These are phyloP conservation scores for Pandemis cinnamomeana DNA, from an alignment of 2,888 invertebrate genomes.

Conservation along the genomic window DNA sequence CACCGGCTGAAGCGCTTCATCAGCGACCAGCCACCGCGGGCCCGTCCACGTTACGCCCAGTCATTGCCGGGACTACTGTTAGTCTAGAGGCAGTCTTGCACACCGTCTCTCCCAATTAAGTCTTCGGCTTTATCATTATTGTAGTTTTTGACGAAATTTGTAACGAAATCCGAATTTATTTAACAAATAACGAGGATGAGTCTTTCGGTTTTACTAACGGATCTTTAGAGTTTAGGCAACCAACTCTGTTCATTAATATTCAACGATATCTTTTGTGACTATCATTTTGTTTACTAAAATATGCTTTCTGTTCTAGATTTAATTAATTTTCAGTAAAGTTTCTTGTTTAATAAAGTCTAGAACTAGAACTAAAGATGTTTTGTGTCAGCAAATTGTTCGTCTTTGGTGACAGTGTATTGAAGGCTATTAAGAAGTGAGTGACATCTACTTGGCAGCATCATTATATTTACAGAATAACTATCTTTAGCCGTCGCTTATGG, in stretches of 20 bases:
- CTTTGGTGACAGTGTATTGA: neutral
- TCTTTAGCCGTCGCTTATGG: no score
- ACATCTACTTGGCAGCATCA: neutral
- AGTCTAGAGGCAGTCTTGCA: conserved; percentile 43
- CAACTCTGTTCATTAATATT: neutral
- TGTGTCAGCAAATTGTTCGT: neutral
- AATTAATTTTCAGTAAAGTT: neutral
- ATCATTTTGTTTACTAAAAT: neutral
- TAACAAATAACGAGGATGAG: neutral
- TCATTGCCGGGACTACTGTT: conserved; percentile 53
- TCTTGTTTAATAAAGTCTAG: neutral
- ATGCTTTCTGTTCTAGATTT: neutral
- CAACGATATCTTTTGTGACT: neutral
- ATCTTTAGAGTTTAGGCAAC: neutral
- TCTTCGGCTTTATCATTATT: neutral
- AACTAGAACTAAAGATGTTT: neutral
- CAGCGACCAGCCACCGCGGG: conserved; percentile 54
- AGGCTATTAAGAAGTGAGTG: neutral
- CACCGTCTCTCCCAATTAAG: conserved; percentile 43
- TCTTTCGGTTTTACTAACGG: no score
- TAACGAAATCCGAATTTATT: neutral
- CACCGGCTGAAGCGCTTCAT: conserved; percentile 63
- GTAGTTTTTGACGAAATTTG: neutral
- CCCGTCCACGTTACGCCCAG: conserved; percentile 55
- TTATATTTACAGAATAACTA: no score